Base-by-base conservation (phyloP, 1,140 invertebrate species). In the Nephila pilipes region DNA sequence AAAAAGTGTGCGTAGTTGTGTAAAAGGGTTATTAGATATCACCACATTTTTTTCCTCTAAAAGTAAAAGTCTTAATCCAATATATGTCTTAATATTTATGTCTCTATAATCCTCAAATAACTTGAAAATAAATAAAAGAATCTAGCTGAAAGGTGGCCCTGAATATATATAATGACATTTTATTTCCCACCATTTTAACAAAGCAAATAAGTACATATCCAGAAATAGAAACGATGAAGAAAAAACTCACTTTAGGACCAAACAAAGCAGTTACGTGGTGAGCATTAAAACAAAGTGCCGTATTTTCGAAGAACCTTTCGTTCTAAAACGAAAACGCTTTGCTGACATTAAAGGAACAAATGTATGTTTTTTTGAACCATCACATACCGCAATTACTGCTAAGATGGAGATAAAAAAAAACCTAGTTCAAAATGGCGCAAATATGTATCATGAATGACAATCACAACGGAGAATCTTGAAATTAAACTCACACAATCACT, bases 381-480 rank as follows among this genome's bases (percentile, higher is more conserved):
- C 69, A 65, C 8, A 20, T 32, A 29, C 32, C 69, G 69, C 69
- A 75, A 75, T 75, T 75, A 75, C 14, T 75, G 25, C 16, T 2
- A 29, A 75, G 18, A 36, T 5, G 69, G 5, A 75, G 14, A 60
- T 20, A 18, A 75, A 36, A 69, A 25, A 32, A 69, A 75, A 75
- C 14, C 46, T 46, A 10, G 46, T 12, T 18, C 12, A 36, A 75
- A 75, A 75, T 75, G 69, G 69, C 29, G 69, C 69, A 75, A 75
- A 75, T 36, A 36, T 36, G 32, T 75, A 36, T 18, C 69, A 16
- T 32, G 69, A 75, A 75, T 75, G 69, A 75, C 69, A 75, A 75
- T 75, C 69, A 32, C 69, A 75, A 75, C 29, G n/a, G n/a, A 75
- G 29, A 36, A 75, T 18, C 32, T 75, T 75, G 69, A 75, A 75